Conservation (phyloP, 2,113 vertebrate species). For the Poeciliopsis retropinna region DNA sequence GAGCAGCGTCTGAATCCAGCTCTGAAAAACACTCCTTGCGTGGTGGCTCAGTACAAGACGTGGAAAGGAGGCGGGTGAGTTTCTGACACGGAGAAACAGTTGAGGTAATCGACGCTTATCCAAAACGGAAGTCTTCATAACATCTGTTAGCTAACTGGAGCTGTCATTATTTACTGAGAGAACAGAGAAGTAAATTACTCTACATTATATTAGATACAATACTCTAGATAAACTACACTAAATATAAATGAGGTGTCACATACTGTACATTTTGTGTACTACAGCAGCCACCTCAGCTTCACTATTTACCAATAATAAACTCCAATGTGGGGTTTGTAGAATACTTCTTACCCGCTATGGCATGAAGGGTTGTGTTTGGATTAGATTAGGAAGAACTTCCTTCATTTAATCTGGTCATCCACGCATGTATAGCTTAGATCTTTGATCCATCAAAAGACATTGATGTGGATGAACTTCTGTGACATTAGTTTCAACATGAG, state of each 20-base stretch:
- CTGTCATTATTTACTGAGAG: neutral
- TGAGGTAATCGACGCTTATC: neutral
- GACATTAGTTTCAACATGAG: neutral
- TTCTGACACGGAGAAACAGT: constrained; percentile 18
- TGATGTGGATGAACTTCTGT: no score
- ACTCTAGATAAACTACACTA: neutral
- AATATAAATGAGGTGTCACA: no score
- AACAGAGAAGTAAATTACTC: neutral
- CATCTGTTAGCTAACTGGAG: neutral
- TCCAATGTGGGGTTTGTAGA: neutral
- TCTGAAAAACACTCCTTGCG: constrained; percentile 88
- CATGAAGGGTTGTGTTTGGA: neutral
- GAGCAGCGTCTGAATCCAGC: constrained; percentile 89
- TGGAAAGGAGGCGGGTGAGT: constrained; percentile 95
- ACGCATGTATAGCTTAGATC: neutral
- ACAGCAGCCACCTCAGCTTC: neutral
- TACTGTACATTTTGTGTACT: no score
- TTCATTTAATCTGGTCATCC: neutral
- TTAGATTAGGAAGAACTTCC: neutral
- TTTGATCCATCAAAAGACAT: neutral
- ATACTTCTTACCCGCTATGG: neutral
- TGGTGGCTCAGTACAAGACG: constrained; percentile 94
- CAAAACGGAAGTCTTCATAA: neutral
- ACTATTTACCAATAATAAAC: neutral
- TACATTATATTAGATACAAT: neutral